A percentile compares a stretch with the other conserved stretches of the same genome.
These are phyloP conservation scores for Gastrophryne carolinensis DNA, from an alignment of 2,797 vertebrate species.

Conservation along the genomic window DNA sequence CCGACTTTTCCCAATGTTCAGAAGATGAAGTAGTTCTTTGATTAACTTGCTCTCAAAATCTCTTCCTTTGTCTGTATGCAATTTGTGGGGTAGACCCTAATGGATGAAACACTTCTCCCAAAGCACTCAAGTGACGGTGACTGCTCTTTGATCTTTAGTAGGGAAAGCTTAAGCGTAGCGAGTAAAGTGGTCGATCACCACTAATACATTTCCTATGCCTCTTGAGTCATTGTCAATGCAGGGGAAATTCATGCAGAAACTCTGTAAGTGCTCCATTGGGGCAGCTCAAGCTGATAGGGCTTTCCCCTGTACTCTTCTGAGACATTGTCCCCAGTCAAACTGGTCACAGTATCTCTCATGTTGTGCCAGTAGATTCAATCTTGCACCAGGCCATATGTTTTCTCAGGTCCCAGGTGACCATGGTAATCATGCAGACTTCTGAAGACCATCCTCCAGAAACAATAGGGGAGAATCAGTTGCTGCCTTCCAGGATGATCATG, in stretches of 20 bases:
- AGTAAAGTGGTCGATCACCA: too few species aligned
- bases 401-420: too few species aligned
- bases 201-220: background rate
- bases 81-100: background rate
- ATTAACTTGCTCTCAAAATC: slow-evolving; percentile 1
- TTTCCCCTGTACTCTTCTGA: background rate
- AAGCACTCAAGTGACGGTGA: background rate
- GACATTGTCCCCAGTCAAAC: background rate
- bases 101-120: background rate
- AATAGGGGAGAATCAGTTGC: too few species aligned
- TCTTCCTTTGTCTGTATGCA: background rate
- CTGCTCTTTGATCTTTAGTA: too few species aligned
- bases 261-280: background rate
- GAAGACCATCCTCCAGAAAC: too few species aligned
- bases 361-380: background rate
- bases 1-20: background rate
- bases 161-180: too few species aligned
- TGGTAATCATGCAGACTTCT: too few species aligned
- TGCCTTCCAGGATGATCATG: too few species aligned
- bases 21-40: background rate
- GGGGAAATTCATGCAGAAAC: background rate
- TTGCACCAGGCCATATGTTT: too few species aligned
- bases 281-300: background rate
- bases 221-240: background rate
- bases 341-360: background rate